phyloP scores from a whole-genome alignment of 2,113 vertebrate genomes.

The Calonectris borealis region DNA sequence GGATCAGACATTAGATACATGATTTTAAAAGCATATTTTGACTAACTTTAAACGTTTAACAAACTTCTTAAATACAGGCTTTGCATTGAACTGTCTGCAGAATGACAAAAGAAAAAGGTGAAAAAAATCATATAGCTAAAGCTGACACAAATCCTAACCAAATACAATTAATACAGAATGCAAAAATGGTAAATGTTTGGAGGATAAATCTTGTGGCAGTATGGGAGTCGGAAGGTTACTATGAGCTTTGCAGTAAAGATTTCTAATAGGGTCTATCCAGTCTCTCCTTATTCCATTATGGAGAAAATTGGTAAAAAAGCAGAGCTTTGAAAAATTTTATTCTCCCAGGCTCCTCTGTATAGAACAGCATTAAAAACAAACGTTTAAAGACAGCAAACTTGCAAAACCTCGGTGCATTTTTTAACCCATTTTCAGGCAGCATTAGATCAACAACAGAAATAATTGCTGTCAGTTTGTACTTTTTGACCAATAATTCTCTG shows the following conservation, averaged over 20 bases:
- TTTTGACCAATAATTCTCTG: conserved; percentile 83
- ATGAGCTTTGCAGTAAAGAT: conserved; percentile 52
- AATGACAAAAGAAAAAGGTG: conserved; percentile 37
- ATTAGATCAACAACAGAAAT: conserved; percentile 72
- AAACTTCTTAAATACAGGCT: conserved; percentile 60
- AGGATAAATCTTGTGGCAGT: conserved; percentile 51
- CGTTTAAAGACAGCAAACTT: conserved; percentile 69
- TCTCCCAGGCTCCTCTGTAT: neutral
- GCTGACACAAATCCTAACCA: conserved; percentile 56
- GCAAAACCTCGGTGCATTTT: conserved; percentile 62
- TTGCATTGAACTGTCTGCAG: conserved; percentile 37
- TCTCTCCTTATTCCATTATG: neutral
- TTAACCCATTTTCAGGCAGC: conserved; percentile 61
- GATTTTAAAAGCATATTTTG: conserved; percentile 52
- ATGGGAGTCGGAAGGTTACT: conserved; percentile 55
- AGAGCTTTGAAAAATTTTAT: conserved; percentile 38
- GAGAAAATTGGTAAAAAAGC: conserved; percentile 15
- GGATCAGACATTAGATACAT: conserved; percentile 39
- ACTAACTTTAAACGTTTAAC: conserved; percentile 49
- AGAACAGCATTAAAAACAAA: conserved; percentile 48
- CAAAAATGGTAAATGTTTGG: conserved; percentile 67
- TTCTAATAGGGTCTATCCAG: neutral
- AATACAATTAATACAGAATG: conserved; percentile 68
- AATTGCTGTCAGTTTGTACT: conserved; percentile 79
- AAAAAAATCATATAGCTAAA: conserved; percentile 15